Conservation (phyloP, 1,140 invertebrate species). For the Anadara kagoshimensis region DNA sequence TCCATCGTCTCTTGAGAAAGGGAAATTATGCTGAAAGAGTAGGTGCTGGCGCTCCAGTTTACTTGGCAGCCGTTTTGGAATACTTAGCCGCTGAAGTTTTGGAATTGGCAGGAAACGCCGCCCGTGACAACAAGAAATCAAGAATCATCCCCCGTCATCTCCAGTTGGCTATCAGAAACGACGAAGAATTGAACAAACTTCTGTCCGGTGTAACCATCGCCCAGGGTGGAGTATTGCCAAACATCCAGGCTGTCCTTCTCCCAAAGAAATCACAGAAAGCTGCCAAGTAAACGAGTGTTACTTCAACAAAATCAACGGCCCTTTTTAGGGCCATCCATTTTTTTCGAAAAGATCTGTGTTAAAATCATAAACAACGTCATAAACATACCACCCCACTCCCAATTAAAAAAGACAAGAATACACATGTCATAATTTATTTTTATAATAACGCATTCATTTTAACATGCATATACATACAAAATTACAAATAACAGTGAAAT, state of each 20-base stretch:
- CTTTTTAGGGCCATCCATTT: constrained; percentile 21
- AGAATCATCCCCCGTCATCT: constrained; percentile 65
- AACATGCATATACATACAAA: no score
- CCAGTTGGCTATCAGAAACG: constrained; percentile 67
- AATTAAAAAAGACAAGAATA: no score
- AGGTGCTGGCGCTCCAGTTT: constrained; percentile 64
- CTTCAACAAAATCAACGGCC: constrained; percentile 17
- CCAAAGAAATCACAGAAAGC: constrained; percentile 60
- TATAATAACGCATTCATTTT: no score
- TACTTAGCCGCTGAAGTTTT: constrained; percentile 73
- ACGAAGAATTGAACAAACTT: constrained; percentile 70
- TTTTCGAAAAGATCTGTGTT: constrained; percentile 9
- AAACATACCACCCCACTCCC: no score
- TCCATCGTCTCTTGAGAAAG: constrained; percentile 65
- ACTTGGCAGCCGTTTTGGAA: constrained; percentile 69
- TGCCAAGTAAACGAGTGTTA: constrained; percentile 12
- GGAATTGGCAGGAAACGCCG: constrained; percentile 42
- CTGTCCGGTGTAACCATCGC: constrained; percentile 66
- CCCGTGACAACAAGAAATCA: constrained; percentile 75
- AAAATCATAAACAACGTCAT: no score
- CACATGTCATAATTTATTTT: no score
- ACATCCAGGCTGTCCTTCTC: constrained; percentile 65
- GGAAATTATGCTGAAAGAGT: constrained; percentile 59
- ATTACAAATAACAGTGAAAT: no score
- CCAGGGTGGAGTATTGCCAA: constrained; percentile 69